Base-by-base conservation (phyloP, 2,888 invertebrate species). In the Bugulina stolonifera region DNA sequence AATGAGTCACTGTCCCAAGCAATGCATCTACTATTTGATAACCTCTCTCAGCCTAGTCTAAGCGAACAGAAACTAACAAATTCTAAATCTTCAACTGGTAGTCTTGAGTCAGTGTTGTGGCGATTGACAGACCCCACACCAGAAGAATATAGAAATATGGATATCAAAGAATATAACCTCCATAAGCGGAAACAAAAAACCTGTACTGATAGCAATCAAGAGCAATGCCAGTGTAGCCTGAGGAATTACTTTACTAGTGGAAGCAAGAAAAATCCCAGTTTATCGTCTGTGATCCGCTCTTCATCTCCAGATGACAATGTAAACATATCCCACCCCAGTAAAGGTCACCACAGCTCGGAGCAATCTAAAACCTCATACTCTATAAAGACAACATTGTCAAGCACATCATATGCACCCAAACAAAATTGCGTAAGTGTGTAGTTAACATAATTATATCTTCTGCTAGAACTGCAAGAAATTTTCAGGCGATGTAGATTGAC, bases 71-170 rank as follows among this genome's bases (percentile, higher is more conserved):
- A 22, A 3, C 43, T 43, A 43, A 43, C 5, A 18, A 32, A 32
- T 32, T 64, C 64, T 3, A 27, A 64, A 3, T 29, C 27, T 34
- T 64, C 64, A 29, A 25, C 64, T 32, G 25, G 29, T 64, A 64
- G 64, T 34, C 32, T 64, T n/a, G 64, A 27, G 14, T 64, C 64
- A 10, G 27, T 64, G 22, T 32, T 64, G 27, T 64, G 64, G 64
- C 29, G 32, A 14, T 34, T 64, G 18, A 34, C 64, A 10, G 64
- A 64, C 10, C 32, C 64, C 34, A 64, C 64, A 25, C 64, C 64
- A 10, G 64, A 64, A 32, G 64, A 64, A 14, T 64, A 64, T 64
- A 64, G 32, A 32, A 64, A 64, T 64, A n/a, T 64, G 3, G 64
- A 64, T n/a, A 27, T 64, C 5, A 2, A 32, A 32, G 64, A 22